A percentile compares a stretch with the other conserved stretches of the same genome.
phyloP scores from a whole-genome alignment of 2,113 vertebrate species.

The Nyctereutes procyonoides region DNA sequence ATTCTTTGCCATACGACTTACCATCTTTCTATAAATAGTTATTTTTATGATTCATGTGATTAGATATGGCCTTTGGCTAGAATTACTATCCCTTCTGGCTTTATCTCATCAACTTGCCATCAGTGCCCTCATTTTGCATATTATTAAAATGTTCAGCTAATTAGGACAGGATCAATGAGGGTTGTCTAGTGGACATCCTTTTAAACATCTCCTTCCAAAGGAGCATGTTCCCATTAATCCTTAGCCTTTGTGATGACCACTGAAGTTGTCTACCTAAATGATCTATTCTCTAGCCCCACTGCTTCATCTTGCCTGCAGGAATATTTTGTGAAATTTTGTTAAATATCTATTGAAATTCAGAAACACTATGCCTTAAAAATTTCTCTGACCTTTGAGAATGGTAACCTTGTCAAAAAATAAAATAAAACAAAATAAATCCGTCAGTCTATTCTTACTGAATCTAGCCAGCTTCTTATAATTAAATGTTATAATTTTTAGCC shows the following conservation, averaged over 20 bases:
- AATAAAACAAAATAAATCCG: background rate
- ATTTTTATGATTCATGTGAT: background rate
- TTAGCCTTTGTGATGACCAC: too few relatives aligned
- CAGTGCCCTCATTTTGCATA: background rate
- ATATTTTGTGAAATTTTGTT: background rate
- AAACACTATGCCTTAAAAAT: background rate
- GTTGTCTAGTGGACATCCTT: background rate
- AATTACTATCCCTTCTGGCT: background rate
- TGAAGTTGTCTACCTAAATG: background rate
- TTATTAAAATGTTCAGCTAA: background rate
- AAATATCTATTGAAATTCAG: background rate
- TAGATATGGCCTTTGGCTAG: background rate
- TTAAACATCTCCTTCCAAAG: background rate
- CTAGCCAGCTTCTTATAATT: background rate
- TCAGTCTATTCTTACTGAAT: background rate
- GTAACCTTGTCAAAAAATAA: background rate
- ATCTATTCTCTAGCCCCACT: background rate
- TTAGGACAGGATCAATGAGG: background rate
- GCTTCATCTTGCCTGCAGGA: background rate
- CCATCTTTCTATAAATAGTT: background rate
- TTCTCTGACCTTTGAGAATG: background rate
- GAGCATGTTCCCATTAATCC: background rate
- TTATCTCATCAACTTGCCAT: background rate
- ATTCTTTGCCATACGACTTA: background rate
- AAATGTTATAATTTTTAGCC: background rate